Conservation (phyloP, 2,113 vertebrate genomes). For the Paramisgurnus dabryanus region DNA sequence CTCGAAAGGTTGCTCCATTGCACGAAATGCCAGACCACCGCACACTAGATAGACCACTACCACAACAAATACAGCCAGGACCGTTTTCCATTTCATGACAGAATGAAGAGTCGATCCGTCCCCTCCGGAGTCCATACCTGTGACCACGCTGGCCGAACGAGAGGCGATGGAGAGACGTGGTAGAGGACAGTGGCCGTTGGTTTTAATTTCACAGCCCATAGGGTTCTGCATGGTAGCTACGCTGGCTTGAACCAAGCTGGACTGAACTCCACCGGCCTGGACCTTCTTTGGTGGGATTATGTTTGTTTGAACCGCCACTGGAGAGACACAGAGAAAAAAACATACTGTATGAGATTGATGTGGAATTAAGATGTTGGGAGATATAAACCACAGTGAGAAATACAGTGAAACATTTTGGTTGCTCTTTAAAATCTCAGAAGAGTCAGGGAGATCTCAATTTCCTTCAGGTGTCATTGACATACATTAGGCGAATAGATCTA, state of each 20-base stretch:
- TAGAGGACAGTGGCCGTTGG: conserved; percentile 76
- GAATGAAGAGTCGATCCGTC: conserved; percentile 79
- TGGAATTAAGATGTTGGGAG: no score
- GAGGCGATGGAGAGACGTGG: conserved; percentile 85
- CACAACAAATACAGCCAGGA: conserved; percentile 91
- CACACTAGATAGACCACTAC: conserved; percentile 91
- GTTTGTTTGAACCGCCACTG: conserved; percentile 89
- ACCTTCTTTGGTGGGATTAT: conserved; percentile 72
- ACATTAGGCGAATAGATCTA: no score
- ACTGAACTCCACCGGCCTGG: conserved; percentile 70
- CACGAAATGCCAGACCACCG: conserved; percentile 87
- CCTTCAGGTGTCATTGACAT: no score
- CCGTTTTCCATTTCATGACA: conserved; percentile 98
- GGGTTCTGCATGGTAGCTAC: conserved; percentile 76
- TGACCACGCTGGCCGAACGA: conserved; percentile 82
- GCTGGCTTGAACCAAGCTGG: conserved; percentile 74
- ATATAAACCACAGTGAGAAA: no score
- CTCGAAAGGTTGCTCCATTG: conserved; percentile 91
- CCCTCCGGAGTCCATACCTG: conserved; percentile 85
- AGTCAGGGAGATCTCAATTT: no score
- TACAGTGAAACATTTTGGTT: no score
- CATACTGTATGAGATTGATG: neutral
- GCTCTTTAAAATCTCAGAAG: no score
- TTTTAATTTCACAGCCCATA: conserved; percentile 78
- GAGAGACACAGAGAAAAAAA: conserved; percentile 34